Evolutionary conservation across 2,797 vertebrate species (phyloP).

Genomic region (Hoplostethus atlanticus): DNA sequence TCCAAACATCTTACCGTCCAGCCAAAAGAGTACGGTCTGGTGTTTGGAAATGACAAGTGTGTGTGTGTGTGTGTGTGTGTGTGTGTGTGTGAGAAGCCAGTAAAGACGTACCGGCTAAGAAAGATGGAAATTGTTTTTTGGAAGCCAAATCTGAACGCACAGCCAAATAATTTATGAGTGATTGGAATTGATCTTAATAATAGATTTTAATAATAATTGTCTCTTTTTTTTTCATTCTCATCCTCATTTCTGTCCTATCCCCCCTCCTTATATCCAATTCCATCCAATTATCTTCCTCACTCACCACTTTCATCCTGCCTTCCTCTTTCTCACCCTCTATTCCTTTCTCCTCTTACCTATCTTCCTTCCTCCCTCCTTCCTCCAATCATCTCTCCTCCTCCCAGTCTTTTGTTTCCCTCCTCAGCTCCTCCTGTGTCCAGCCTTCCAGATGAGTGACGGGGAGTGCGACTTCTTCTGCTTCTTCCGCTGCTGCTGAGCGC

Average conservation of each 20-base stretch:
- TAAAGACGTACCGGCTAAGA: too few relatives aligned
- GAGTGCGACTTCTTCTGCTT: constrained; percentile 91
- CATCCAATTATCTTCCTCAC: neutral
- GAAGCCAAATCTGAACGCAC: too few relatives aligned
- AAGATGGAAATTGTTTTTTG: too few relatives aligned
- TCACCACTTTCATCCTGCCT: neutral
- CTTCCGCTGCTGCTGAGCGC: constrained; percentile 88
- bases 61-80: too few relatives aligned
- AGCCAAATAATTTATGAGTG: too few relatives aligned
- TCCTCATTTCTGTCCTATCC: neutral
- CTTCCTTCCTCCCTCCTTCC: neutral
- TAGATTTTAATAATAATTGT: too few relatives aligned
- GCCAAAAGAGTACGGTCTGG: too few relatives aligned
- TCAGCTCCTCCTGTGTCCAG: constrained; percentile 43
- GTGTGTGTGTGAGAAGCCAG: too few relatives aligned
- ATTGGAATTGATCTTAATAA: too few relatives aligned
- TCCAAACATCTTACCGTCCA: too few relatives aligned
- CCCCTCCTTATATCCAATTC: neutral
- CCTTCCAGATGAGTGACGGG: constrained; percentile 87
- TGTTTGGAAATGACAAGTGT: too few relatives aligned
- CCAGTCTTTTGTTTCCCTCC: constrained; percentile 29
- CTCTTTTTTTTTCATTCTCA: neutral
- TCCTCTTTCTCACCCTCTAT: neutral
- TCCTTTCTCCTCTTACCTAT: neutral
- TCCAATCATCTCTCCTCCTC: neutral